Base-by-base conservation (phyloP, 2,113 vertebrate genomes). In the Heloderma charlesbogerti region DNA sequence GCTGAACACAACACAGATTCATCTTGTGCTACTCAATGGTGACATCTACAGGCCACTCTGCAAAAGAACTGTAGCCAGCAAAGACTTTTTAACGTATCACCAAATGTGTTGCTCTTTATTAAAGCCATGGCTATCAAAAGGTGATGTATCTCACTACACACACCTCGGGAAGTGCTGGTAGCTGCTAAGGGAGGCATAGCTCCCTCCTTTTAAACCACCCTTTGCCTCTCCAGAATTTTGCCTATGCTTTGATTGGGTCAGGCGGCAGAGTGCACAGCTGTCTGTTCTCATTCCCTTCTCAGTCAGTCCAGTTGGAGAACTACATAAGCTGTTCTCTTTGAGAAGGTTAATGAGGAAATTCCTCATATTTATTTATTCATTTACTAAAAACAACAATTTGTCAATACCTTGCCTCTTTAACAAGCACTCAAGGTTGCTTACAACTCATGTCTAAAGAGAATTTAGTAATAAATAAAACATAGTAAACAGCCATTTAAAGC, bases 1-100 rank as follows among this genome's bases (percentile, higher is more conserved):
- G 51, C 89, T 88, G 82, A 9, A 67, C 60, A 63, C 31, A 45
- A 51, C 16, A 31, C 1, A 22, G 15, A 67, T 82, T 57, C 69
- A 34, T 51, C 75, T 88, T 78, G 63, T 25, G 77, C 74, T 94
- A 60, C 67, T 92, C 43, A 81, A 10, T 75, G 57, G 43, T 84
- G 92, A 88, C 74, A 86, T 87, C 89, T 93, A n/a, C 37, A 92
- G 90, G 45, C 57, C n/a, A 82, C 31, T 81, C 34, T 43, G 20
- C 48, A 29, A 75, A 77, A 88, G n/a, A 63, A 75, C 66, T 45
- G 87, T 9, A 54, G 25, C 37, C 79, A 37, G 84, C 67, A 51
- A 67, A 71, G 34, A 66, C 20, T 18, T 40, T 71, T 74, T 48
- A n/a, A 66, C 71, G 27, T 51, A 3, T 51, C 34, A 9, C n/a